These are phyloP conservation scores for Rhynchomys soricoides DNA, from an alignment of 2,113 vertebrate species.

Conservation along the genomic window DNA sequence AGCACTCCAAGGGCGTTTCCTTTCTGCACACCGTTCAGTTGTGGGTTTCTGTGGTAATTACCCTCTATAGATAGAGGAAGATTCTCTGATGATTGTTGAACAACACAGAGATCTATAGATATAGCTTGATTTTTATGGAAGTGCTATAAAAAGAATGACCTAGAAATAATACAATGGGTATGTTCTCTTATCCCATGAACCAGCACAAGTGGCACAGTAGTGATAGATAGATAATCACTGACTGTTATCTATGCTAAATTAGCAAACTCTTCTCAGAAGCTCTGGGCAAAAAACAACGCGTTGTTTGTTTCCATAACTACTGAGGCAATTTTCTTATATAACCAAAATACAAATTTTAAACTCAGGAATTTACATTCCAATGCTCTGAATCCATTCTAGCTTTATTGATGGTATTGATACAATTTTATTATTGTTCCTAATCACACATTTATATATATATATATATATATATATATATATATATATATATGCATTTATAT, in stretches of 20 bases:
- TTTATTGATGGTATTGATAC: not conserved
- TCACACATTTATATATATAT: not conserved
- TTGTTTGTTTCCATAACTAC: not conserved
- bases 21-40: too few species aligned
- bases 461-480: too few species aligned
- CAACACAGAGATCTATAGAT: too few species aligned
- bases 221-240: not conserved
- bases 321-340: not conserved
- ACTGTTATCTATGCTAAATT: not conserved
- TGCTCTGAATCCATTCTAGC: not conserved
- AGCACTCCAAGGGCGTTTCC: not conserved
- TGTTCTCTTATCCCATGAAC: not conserved
- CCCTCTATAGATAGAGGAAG: not conserved
- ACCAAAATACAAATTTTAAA: not conserved
- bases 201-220: not conserved
- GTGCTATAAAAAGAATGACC: not conserved
- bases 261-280: not conserved
- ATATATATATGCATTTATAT: too few species aligned
- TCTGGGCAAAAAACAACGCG: not conserved
- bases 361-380: not conserved
- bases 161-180: not conserved
- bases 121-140: not conserved
- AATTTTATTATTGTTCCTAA: not conserved
- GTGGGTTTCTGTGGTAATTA: not conserved
- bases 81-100: not conserved